Conservation (phyloP, 2,888 invertebrate species). For the Agonopterix heracliana region DNA sequence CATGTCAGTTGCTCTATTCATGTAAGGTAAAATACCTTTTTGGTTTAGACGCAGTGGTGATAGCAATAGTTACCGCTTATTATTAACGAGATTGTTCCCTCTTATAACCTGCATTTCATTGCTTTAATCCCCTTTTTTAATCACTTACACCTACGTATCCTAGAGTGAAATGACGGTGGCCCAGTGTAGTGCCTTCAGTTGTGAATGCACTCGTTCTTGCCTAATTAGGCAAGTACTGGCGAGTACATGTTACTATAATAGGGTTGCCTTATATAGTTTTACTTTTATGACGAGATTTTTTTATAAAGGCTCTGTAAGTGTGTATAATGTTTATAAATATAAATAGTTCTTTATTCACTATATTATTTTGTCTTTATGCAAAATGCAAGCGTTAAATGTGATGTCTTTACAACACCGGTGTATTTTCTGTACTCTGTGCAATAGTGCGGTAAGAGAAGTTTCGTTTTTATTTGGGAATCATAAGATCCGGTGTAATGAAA, state of each 20-base stretch:
- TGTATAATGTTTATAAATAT: neutral
- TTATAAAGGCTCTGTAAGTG: neutral
- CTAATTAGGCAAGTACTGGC: no score
- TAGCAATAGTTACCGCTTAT: no score
- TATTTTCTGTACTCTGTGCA: no score
- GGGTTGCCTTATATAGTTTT: constrained; percentile 31
- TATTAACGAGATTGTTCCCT: neutral
- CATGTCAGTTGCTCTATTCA: no score
- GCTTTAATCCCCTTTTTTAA: neutral
- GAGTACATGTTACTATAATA: constrained; percentile 20
- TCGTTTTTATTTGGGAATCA: no score
- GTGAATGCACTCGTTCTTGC: constrained; percentile 10
- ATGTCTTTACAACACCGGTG: neutral
- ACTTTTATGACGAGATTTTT: constrained; percentile 9
- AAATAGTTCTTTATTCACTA: neutral
- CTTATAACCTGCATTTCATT: neutral
- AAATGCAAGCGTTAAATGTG: neutral
- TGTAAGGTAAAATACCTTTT: no score
- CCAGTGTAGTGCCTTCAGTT: constrained; percentile 21
- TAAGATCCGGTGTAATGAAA: no score
- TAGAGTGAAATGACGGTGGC: constrained; percentile 7
- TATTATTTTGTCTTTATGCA: neutral
- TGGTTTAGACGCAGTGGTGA: no score
- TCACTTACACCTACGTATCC: neutral
- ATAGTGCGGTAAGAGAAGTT: no score